These are phyloP conservation scores for Spea hammondii DNA, from an alignment of 2,797 vertebrate species.

Conservation along the genomic window DNA sequence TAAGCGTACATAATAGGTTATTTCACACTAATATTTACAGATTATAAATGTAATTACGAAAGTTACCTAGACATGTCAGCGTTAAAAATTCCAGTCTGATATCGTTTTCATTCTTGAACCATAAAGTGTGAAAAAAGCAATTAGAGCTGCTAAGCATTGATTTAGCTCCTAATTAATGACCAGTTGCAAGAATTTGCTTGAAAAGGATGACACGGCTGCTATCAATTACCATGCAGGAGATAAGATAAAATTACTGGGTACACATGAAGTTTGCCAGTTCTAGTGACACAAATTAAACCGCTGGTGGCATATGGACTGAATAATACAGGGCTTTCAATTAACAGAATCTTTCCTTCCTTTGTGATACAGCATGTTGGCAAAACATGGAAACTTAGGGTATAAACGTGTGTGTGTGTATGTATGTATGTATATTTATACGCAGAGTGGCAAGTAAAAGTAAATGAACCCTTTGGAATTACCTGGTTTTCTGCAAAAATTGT, in stretches of 20 bases:
- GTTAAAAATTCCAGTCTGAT: background rate
- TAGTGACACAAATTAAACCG: conserved; percentile 13
- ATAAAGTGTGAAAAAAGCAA: background rate
- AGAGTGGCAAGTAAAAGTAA: too few relatives aligned
- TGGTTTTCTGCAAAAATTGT: too few relatives aligned
- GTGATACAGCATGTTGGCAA: too few relatives aligned
- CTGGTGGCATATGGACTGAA: background rate
- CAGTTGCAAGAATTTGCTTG: background rate
- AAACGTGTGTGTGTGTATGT: too few relatives aligned
- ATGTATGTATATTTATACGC: too few relatives aligned
- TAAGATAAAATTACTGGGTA: background rate
- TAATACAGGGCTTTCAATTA: background rate
- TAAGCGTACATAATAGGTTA: background rate
- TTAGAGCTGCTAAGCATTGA: background rate
- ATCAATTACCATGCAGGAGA: background rate
- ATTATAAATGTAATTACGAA: background rate
- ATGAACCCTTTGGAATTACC: too few relatives aligned
- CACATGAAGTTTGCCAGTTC: background rate
- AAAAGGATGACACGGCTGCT: background rate
- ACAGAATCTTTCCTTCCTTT: background rate
- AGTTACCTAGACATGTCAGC: background rate
- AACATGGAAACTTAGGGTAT: too few relatives aligned
- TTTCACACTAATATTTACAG: background rate
- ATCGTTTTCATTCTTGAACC: background rate
- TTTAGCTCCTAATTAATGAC: conserved; percentile 7